Percentiles rank a stretch among this genome's conserved stretches.
Evolutionary conservation across 2,113 vertebrate genomes (phyloP).

Genomic region (Alaudala cheleensis): DNA sequence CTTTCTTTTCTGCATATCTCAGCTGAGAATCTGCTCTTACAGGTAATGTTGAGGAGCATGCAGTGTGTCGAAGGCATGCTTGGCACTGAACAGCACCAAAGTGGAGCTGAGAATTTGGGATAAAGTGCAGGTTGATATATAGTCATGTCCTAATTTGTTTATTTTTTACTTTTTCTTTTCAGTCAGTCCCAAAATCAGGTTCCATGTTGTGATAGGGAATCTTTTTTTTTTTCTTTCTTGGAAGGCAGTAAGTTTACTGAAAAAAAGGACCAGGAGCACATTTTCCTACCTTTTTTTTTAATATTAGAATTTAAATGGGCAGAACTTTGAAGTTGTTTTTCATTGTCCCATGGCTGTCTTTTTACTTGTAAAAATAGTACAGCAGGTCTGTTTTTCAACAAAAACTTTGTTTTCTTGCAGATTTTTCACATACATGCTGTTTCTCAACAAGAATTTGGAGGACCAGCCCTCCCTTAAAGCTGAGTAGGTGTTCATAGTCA

Average conservation of each 20-base stretch:
- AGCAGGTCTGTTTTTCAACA: background rate
- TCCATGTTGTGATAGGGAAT: fast-evolving
- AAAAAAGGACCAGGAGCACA: background rate
- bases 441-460: background rate
- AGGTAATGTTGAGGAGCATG: background rate
- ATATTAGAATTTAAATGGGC: background rate
- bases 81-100: background rate
- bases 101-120: background rate
- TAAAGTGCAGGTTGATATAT: background rate
- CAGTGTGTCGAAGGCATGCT: background rate
- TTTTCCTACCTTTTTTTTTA: background rate
- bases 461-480: background rate
- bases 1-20: background rate
- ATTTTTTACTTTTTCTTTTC: background rate
- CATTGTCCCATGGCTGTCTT: background rate
- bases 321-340: background rate
- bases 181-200: background rate
- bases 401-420: background rate
- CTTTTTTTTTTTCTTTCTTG: background rate
- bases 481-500: background rate
- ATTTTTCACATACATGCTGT: background rate
- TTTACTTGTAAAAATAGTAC: background rate
- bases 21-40: background rate
- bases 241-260: background rate
- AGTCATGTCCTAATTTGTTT: background rate